A percentile compares a stretch with the other conserved stretches of the same genome.
phyloP scores from a whole-genome alignment of 2,888 invertebrate species.

The Arge pagana region DNA sequence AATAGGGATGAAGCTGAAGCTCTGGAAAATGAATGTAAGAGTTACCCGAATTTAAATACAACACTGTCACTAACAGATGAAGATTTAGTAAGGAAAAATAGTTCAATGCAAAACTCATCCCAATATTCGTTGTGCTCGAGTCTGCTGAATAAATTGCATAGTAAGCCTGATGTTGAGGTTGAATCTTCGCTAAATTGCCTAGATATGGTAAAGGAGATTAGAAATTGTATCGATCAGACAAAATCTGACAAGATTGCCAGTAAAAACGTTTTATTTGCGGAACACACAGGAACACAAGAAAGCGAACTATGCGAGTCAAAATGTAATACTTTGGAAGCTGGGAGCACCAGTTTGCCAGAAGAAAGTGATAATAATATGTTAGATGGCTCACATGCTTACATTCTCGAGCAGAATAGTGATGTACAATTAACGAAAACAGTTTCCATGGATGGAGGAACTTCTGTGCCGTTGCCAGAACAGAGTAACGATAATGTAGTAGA shows the following conservation, averaged over 20 bases:
- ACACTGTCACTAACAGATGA: slow-evolving; percentile 2
- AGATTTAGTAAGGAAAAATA: slow-evolving; percentile 12
- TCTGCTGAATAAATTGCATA: slow-evolving; percentile 8
- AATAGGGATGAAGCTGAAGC: not conserved
- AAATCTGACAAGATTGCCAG: slow-evolving; percentile 1
- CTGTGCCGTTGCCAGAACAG: not conserved
- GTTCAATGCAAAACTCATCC: slow-evolving; percentile 1
- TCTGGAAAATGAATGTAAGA: not conserved
- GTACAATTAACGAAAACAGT: not conserved
- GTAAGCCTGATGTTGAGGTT: not conserved
- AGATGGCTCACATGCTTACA: too few relatives aligned
- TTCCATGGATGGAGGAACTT: not conserved
- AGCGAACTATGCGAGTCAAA: not conserved
- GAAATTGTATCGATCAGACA: slow-evolving; percentile 3
- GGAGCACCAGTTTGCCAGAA: not conserved
- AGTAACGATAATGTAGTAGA: slow-evolving; percentile 4
- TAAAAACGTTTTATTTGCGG: not conserved
- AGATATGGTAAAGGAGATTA: slow-evolving; percentile 9
- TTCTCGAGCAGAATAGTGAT: too few relatives aligned
- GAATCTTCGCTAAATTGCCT: not conserved
- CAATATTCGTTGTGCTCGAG: slow-evolving; percentile 1
- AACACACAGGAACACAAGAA: not conserved
- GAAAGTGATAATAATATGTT: not conserved
- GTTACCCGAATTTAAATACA: not conserved
- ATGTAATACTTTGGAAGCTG: slow-evolving; percentile 3